A percentile compares a stretch with the other conserved stretches of the same genome.
Conservation (phyloP, 1,140 invertebrate genomes). For the Aplysia californica region DNA sequence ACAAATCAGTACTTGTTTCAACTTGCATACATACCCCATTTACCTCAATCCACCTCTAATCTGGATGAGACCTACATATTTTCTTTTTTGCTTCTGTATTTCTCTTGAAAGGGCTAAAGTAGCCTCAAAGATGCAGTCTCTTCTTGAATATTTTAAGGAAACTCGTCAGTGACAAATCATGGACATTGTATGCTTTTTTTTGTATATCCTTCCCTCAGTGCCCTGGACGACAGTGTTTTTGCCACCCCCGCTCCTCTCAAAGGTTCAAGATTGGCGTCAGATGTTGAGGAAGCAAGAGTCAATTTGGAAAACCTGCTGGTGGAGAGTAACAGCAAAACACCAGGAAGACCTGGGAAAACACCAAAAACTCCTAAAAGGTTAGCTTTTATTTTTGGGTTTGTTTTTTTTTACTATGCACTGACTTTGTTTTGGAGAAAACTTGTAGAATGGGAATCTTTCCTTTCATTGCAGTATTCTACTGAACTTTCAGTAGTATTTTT, state of each 20-base stretch:
- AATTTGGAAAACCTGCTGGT: conserved; percentile 15
- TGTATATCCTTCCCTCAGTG: background rate
- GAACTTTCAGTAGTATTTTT: too few species aligned
- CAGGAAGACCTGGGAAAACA: background rate
- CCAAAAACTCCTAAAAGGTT: conserved; percentile 21
- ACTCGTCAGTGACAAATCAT: background rate
- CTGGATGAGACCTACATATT: background rate
- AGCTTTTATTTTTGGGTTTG: background rate
- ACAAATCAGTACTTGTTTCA: too few species aligned
- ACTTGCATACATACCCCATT: too few species aligned
- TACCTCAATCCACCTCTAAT: too few species aligned
- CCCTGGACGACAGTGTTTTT: conserved; percentile 5
- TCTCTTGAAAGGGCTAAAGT: too few species aligned
- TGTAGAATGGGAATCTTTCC: background rate
- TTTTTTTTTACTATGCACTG: background rate
- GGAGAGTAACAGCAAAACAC: background rate
- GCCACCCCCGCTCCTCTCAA: background rate
- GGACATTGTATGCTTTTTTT: background rate
- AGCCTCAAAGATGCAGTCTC: too few species aligned
- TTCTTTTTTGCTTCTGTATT: background rate
- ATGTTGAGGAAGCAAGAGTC: conserved; percentile 9
- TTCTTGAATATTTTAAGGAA: background rate
- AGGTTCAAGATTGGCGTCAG: background rate
- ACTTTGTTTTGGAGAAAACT: background rate
- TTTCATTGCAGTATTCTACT: too few species aligned